Evolutionary conservation across 2,888 invertebrate genomes (phyloP).

Genomic region (Apotomis capreana): DNA sequence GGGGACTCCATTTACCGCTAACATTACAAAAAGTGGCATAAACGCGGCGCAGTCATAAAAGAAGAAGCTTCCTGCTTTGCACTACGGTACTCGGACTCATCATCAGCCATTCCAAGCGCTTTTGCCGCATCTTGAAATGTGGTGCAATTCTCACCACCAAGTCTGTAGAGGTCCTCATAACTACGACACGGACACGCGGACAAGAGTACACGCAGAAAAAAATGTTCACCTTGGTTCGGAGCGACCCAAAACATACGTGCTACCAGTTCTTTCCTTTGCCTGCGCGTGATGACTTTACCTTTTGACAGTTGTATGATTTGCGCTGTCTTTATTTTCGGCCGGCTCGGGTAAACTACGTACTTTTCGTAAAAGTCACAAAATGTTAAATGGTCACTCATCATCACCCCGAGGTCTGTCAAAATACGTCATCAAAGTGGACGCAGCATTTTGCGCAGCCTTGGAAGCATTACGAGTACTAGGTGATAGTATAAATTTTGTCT

Average conservation of each 20-base stretch:
- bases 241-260: constrained; percentile 40
- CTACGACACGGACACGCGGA: constrained; percentile 27
- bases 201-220: constrained; percentile 35
- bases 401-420: no score
- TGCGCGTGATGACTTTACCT: background rate
- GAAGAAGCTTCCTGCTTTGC: constrained; percentile 7
- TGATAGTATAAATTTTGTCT: background rate
- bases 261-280: constrained; percentile 13
- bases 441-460: no score
- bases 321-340: background rate
- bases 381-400: background rate
- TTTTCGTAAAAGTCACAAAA: background rate
- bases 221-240: constrained; percentile 42
- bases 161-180: constrained; percentile 33
- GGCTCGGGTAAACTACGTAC: background rate
- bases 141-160: constrained; percentile 42
- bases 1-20: background rate
- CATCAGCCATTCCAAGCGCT: constrained; percentile 38
- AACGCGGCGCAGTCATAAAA: constrained; percentile 38
- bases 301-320: background rate
- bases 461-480: no score
- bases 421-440: no score
- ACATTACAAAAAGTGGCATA: background rate
- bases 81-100: constrained; percentile 37
- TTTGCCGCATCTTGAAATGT: constrained; percentile 44